Evolutionary conservation across 2,888 invertebrate genomes (phyloP).

Genomic region (Ophioninae sp.): DNA sequence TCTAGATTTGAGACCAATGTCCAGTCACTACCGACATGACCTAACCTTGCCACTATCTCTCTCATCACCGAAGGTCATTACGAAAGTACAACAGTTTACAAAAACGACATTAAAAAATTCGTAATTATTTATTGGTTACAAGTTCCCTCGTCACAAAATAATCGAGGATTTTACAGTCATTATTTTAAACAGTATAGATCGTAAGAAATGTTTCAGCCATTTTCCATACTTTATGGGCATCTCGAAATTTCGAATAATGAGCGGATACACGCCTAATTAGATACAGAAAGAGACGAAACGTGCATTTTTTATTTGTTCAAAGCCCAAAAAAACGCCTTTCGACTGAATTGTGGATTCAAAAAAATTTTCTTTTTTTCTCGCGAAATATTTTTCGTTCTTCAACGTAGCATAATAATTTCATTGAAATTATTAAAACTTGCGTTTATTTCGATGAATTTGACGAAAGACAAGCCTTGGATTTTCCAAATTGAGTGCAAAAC

Average conservation of each 20-base stretch:
- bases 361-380: not conserved
- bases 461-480: not conserved
- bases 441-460: no score
- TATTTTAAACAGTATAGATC: not conserved
- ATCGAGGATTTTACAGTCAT: not conserved
- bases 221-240: not conserved
- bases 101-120: not conserved
- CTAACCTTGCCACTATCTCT: not conserved
- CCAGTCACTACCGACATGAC: constrained; percentile 2
- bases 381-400: not conserved
- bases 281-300: not conserved
- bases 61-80: not conserved
- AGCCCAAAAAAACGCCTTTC: not conserved
- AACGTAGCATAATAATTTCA: not conserved
- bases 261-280: not conserved
- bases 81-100: not conserved
- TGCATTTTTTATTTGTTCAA: not conserved
- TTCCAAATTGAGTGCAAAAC: not conserved
- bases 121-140: not conserved
- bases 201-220: not conserved
- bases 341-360: not conserved
- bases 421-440: not conserved
- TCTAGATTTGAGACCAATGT: not conserved
- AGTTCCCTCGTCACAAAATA: not conserved
- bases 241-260: not conserved